These are phyloP conservation scores for Phyto melanocephala DNA, from an alignment of 2,888 invertebrate species.

Conservation along the genomic window DNA sequence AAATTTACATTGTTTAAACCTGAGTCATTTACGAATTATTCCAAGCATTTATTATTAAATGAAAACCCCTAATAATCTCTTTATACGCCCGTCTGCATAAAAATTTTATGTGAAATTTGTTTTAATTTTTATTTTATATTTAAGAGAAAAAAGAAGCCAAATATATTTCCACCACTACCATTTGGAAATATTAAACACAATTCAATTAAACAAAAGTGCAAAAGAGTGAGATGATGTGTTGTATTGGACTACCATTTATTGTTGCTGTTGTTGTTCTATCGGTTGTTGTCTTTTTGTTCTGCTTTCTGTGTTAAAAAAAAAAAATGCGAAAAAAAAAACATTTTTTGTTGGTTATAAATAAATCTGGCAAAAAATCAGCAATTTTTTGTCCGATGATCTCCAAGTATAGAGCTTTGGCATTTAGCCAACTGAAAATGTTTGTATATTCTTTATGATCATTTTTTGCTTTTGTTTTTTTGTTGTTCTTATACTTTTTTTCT, in stretches of 20 bases:
- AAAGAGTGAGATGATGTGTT: constrained; percentile 30
- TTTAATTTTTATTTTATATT: too few relatives aligned
- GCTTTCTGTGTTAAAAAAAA: background rate
- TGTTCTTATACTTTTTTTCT: too few relatives aligned
- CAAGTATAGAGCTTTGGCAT: constrained; percentile 92
- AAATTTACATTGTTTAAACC: too few relatives aligned
- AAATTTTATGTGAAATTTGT: too few relatives aligned
- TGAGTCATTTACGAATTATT: too few relatives aligned
- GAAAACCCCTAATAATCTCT: too few relatives aligned
- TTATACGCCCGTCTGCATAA: too few relatives aligned
- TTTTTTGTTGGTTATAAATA: constrained; percentile 76
- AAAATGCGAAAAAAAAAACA: constrained; percentile 20
- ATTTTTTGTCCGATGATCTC: constrained; percentile 82
- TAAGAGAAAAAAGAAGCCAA: too few relatives aligned
- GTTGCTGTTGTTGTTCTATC: constrained; percentile 26
- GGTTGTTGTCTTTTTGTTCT: constrained; percentile 35
- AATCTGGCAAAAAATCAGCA: constrained; percentile 79
- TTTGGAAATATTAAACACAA: too few relatives aligned
- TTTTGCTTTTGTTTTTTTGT: constrained; percentile 12
- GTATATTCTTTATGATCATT: constrained; percentile 37
- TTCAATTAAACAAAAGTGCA: constrained; percentile 20
- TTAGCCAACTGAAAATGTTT: constrained; percentile 54
- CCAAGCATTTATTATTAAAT: too few relatives aligned
- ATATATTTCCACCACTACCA: too few relatives aligned
- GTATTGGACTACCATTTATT: background rate